A percentile compares a stretch with the other conserved stretches of the same genome.
Evolutionary conservation across 1,140 invertebrate genomes (phyloP).

Genomic region (Zophobas atratus): DNA sequence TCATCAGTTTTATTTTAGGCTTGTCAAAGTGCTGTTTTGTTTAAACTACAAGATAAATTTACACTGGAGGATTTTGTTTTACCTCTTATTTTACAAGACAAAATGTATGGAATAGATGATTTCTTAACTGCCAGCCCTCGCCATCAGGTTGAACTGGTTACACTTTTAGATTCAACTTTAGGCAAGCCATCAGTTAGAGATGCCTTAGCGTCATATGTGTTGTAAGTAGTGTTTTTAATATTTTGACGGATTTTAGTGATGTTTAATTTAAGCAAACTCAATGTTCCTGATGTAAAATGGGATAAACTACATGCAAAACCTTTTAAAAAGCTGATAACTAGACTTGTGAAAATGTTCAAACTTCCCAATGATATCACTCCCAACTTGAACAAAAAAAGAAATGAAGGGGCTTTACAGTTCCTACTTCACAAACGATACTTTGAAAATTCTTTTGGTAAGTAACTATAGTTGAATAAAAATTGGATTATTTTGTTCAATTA

Average conservation of each 20-base stretch:
- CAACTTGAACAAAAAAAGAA: slow-evolving; percentile 76
- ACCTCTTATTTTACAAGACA: slow-evolving; percentile 83
- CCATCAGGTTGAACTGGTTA: slow-evolving; percentile 73
- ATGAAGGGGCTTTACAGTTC: slow-evolving; percentile 77
- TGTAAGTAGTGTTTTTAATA: slow-evolving; percentile 50
- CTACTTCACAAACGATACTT: slow-evolving; percentile 77
- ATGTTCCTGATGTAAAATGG: slow-evolving; percentile 75
- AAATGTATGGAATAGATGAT: slow-evolving; percentile 77
- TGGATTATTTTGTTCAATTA: too few relatives aligned
- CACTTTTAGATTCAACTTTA: slow-evolving; percentile 76
- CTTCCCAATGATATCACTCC: slow-evolving; percentile 74
- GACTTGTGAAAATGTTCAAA: slow-evolving; percentile 76
- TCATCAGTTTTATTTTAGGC: slow-evolving; percentile 67
- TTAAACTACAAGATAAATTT: slow-evolving; percentile 77
- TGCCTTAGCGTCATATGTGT: slow-evolving; percentile 53
- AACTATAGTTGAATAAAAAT: too few relatives aligned
- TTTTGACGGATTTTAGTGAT: not conserved
- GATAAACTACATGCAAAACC: slow-evolving; percentile 73
- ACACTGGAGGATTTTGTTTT: slow-evolving; percentile 77
- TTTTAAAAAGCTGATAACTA: slow-evolving; percentile 74
- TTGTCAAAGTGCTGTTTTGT: slow-evolving; percentile 75
- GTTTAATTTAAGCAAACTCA: slow-evolving; percentile 55
- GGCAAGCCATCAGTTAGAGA: slow-evolving; percentile 60
- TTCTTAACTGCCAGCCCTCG: slow-evolving; percentile 75
- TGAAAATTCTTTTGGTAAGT: slow-evolving; percentile 73